Conservation (phyloP, 1,140 invertebrate genomes). For the Anastrepha ludens region DNA sequence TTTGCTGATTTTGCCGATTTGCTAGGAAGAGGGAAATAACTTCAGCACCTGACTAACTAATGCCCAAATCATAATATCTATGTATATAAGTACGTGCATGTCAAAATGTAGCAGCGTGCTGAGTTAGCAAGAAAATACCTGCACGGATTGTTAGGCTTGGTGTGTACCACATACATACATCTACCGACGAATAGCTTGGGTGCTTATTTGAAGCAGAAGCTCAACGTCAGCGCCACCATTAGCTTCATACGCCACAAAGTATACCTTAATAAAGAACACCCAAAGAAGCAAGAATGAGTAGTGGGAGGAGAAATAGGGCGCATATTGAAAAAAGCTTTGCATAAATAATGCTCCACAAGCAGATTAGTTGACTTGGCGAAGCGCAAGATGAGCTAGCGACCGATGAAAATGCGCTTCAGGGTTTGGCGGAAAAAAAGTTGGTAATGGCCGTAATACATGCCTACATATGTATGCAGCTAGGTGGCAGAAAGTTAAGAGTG, state of each 20-base stretch:
- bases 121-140: constrained; percentile 18
- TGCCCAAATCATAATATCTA: background rate
- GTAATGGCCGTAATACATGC: background rate
- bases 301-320: background rate
- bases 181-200: too few species aligned
- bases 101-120: background rate
- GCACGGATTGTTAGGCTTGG: background rate
- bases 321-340: background rate
- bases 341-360: constrained; percentile 5
- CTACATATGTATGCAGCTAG: background rate
- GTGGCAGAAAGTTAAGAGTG: background rate
- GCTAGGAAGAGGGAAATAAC: background rate
- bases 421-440: background rate
- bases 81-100: background rate
- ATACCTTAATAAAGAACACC: background rate
- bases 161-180: background rate
- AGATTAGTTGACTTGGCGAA: background rate
- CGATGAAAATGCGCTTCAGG: background rate
- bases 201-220: background rate
- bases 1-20: background rate
- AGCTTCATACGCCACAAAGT: background rate
- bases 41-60: background rate
- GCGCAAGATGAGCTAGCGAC: background rate
- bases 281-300: background rate
- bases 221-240: background rate